Evolutionary conservation across 2,888 invertebrate species (phyloP).

Genomic region (Liopterus haemorrhoidalis): DNA sequence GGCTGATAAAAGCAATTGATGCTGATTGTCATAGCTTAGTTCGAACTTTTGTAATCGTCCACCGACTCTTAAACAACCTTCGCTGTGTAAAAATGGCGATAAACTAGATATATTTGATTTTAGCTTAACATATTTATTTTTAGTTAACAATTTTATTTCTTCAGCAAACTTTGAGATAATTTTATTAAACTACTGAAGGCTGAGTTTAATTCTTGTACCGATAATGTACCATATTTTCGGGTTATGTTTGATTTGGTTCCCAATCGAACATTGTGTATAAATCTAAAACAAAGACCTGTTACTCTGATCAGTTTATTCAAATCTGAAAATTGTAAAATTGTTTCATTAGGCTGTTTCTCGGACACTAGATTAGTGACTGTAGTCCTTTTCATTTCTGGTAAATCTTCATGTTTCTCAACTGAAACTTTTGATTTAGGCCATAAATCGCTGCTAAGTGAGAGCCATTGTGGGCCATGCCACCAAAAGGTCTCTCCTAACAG

Average conservation of each 20-base stretch:
- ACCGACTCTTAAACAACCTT: constrained; percentile 21
- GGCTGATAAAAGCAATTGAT: constrained; percentile 25
- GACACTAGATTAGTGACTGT: no score
- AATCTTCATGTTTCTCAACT: no score
- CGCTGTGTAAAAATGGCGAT: constrained; percentile 15
- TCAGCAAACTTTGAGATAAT: background rate
- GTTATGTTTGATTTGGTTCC: constrained; percentile 2
- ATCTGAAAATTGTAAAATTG: no score
- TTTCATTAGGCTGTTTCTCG: no score
- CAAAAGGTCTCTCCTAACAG: no score
- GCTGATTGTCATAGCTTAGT: constrained; percentile 17
- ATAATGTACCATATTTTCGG: constrained; percentile 1
- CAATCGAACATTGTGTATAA: no score
- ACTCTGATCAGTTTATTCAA: no score
- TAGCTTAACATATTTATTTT: constrained; percentile 1
- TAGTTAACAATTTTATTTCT: constrained; percentile 3
- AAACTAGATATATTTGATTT: background rate
- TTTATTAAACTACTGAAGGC: constrained; percentile 1
- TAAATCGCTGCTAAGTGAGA: no score
- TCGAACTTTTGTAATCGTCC: constrained; percentile 18
- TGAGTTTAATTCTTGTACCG: constrained; percentile 4
- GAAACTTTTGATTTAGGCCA: no score
- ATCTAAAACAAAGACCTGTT: no score
- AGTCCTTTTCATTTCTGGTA: no score
- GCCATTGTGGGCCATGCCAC: no score